Conservation (phyloP, 2,797 vertebrate species). For the Gastrophryne carolinensis region DNA sequence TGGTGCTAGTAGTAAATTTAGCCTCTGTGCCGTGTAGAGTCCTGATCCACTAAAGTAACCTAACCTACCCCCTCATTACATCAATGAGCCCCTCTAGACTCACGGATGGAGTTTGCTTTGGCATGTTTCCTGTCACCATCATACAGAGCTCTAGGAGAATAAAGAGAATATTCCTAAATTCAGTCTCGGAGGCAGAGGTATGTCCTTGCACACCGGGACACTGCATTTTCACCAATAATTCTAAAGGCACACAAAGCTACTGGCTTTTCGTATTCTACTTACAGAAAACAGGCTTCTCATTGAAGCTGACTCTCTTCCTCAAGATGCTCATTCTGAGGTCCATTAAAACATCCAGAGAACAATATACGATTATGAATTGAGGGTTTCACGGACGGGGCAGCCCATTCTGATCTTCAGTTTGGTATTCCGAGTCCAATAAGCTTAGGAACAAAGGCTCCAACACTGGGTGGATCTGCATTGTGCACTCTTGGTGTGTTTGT, state of each 20-base stretch:
- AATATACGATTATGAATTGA: background rate
- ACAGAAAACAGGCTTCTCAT: slow-evolving; percentile 16
- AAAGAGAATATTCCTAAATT: too few relatives aligned
- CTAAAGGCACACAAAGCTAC: background rate
- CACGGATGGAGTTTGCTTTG: too few relatives aligned
- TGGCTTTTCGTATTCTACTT: background rate
- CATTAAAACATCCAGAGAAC: background rate
- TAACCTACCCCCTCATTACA: too few relatives aligned
- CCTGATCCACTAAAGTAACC: too few relatives aligned
- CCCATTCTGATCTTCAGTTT: background rate
- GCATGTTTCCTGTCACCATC: too few relatives aligned
- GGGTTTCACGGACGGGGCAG: background rate
- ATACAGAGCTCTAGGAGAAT: too few relatives aligned
- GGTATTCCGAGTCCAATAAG: background rate
- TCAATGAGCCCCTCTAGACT: too few relatives aligned
- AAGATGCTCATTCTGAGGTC: slow-evolving; percentile 9
- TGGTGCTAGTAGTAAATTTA: too few relatives aligned
- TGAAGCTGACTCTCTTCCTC: slow-evolving; percentile 46
- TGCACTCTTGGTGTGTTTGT: slow-evolving; percentile 29
- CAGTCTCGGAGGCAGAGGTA: too few relatives aligned
- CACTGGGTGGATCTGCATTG: background rate
- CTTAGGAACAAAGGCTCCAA: background rate
- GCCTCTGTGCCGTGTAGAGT: too few relatives aligned
- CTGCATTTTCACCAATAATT: too few relatives aligned
- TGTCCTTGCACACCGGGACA: too few relatives aligned